Base-by-base conservation (phyloP, 1,140 invertebrate genomes). In the Triops longicaudatus region DNA sequence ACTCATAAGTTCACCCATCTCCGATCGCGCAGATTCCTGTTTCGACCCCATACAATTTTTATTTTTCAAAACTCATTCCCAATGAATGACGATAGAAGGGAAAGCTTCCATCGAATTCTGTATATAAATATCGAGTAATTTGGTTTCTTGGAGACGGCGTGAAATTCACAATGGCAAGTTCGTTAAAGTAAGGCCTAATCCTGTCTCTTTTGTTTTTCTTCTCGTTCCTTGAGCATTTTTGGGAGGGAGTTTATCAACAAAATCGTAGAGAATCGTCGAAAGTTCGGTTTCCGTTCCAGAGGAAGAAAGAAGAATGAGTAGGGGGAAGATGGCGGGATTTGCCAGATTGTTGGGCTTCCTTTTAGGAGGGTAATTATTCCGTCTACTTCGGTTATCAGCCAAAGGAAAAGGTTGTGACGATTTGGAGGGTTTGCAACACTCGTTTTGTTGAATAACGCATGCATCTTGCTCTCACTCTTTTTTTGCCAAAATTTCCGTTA, bases 171-270 rank as follows among this genome's bases (percentile, higher is more conserved):
- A 37, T 63, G 50, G 50, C 50, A 63, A 63, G 50, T 63, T 63
- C 50, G 50, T 63, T 63, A 63, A 37, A 63, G 50, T 63, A 63
- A 63, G 50, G 50, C 50, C 50, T 63, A 63, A 63, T 63, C 50
- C 50, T 12, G 50, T 63, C 50, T 63, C 50, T 63, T n/a, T n/a
- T 63, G 7, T 37, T 37, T 37, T 4, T 37, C 31, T 63, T 63
- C 17, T n/a, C 50, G 50, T 63, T 63, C 50, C 50, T 63, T 63
- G 50, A 63, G 50, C 50, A 63, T 63, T 63, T n/a, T 63, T 63
- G 50, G 50, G 17, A 63, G 31, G 31, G 31, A 37, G 31, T 63
- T 22, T 22, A 63, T 14, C 50, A 63, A 63, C 22, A 7, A 37
- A 37, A 37, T 37, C 7, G 31, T 63, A n/a, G 22, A 14, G 50